phyloP scores from a whole-genome alignment of 2,888 invertebrate species.

The Drosophila ezoana region DNA sequence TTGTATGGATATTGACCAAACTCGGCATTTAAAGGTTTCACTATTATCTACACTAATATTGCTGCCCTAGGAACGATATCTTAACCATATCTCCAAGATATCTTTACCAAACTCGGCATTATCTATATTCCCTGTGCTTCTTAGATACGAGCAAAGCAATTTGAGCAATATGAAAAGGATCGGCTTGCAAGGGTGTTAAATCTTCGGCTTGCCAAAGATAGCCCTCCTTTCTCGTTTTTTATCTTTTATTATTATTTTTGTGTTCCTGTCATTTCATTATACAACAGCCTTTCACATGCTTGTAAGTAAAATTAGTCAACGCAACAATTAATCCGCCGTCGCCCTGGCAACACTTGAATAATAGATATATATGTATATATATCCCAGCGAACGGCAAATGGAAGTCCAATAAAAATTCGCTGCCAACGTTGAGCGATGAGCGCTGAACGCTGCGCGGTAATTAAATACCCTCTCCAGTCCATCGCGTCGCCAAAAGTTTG shows the following conservation, averaged over 20 bases:
- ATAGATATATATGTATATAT: slow-evolving; percentile 27
- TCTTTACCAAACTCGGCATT: too few relatives aligned
- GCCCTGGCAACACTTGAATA: slow-evolving; percentile 62
- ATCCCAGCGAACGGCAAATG: slow-evolving; percentile 37
- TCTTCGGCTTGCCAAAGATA: too few relatives aligned
- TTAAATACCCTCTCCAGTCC: slow-evolving; percentile 59
- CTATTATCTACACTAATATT: too few relatives aligned
- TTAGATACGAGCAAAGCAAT: too few relatives aligned
- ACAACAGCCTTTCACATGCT: slow-evolving; percentile 31
- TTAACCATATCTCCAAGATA: too few relatives aligned
- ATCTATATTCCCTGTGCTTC: too few relatives aligned
- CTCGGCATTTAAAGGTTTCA: too few relatives aligned
- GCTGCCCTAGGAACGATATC: too few relatives aligned
- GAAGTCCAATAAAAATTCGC: slow-evolving; percentile 33
- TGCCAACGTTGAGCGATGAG: slow-evolving; percentile 25
- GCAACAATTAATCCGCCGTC: slow-evolving; percentile 65
- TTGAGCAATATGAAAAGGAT: too few relatives aligned
- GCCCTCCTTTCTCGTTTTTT: not conserved
- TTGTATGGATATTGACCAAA: too few relatives aligned
- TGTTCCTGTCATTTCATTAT: slow-evolving; percentile 25
- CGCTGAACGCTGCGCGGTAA: slow-evolving; percentile 68
- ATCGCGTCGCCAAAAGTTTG: slow-evolving; percentile 47
- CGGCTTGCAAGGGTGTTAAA: too few relatives aligned
- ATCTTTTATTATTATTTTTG: not conserved
- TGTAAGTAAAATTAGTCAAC: slow-evolving; percentile 61